Conservation (phyloP, 2,113 vertebrate species). For the Rynchops niger region DNA sequence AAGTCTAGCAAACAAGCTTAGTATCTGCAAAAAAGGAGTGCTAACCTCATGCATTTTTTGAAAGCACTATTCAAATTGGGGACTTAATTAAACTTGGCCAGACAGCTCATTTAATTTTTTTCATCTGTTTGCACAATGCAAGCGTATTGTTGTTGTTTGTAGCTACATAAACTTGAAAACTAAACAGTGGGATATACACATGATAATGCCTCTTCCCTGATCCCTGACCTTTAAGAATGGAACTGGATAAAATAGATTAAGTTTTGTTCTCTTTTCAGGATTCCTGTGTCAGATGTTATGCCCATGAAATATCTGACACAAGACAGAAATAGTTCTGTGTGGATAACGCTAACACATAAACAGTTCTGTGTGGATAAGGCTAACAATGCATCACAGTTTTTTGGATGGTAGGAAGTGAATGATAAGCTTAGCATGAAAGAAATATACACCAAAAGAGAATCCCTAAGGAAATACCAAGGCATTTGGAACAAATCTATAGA, state of each 20-base stretch:
- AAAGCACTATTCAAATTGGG: background rate
- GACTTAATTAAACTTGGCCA: slow-evolving; percentile 7
- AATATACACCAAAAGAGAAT: background rate
- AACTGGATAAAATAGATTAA: background rate
- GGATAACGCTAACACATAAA: background rate
- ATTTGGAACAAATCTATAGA: background rate
- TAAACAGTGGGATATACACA: background rate
- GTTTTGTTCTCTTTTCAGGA: background rate
- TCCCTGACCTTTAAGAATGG: background rate
- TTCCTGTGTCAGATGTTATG: background rate
- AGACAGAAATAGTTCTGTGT: background rate
- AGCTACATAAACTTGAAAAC: background rate
- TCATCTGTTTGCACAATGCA: background rate
- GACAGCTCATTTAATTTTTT: background rate
- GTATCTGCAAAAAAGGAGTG: background rate
- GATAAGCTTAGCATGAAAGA: background rate
- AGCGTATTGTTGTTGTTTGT: background rate
- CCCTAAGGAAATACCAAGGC: background rate
- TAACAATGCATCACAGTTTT: background rate
- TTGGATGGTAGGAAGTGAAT: background rate
- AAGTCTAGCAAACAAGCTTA: background rate
- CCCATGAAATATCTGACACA: background rate
- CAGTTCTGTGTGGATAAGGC: background rate
- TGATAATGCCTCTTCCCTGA: background rate
- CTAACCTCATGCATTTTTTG: background rate